Evolutionary conservation across 2,888 invertebrate species (phyloP).

Genomic region (Physocephala rufipes): DNA sequence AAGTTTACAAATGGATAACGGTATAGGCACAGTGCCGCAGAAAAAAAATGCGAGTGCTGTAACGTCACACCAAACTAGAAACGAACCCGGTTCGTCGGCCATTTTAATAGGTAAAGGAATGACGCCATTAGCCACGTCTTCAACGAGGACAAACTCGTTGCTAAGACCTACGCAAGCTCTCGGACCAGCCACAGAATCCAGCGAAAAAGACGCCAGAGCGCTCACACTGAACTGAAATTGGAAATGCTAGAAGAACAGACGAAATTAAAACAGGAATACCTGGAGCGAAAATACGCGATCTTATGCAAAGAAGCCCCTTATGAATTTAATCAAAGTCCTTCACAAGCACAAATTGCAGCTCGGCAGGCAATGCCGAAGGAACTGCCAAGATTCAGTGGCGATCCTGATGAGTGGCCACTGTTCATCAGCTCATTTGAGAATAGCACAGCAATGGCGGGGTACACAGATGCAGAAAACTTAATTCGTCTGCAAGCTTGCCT

Average conservation of each 20-base stretch:
- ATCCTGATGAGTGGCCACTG: no score
- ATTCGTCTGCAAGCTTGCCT: slow-evolving; percentile 17
- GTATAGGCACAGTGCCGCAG: no score
- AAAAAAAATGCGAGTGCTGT: no score
- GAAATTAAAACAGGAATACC: slow-evolving; percentile 11
- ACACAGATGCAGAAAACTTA: slow-evolving; percentile 28
- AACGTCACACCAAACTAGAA: no score
- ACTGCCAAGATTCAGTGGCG: slow-evolving; percentile 15
- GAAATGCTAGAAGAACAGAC: slow-evolving; percentile 12
- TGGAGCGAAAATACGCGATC: slow-evolving; percentile 22
- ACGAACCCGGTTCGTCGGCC: no score
- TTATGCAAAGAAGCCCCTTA: background rate
- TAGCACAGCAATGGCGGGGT: slow-evolving; percentile 1
- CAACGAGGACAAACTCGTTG: no score
- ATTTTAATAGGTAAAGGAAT: no score
- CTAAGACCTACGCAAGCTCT: no score
- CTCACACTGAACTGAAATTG: background rate
- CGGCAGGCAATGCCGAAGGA: slow-evolving; percentile 27
- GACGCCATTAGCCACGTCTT: no score
- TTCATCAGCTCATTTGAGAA: background rate
- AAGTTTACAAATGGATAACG: background rate
- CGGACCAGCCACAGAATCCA: no score
- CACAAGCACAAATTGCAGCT: slow-evolving; percentile 15
- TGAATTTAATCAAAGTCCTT: background rate
- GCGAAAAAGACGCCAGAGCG: background rate